These are phyloP conservation scores for Rhagoletis pomonella DNA, from an alignment of 1,140 invertebrate species.

Conservation along the genomic window DNA sequence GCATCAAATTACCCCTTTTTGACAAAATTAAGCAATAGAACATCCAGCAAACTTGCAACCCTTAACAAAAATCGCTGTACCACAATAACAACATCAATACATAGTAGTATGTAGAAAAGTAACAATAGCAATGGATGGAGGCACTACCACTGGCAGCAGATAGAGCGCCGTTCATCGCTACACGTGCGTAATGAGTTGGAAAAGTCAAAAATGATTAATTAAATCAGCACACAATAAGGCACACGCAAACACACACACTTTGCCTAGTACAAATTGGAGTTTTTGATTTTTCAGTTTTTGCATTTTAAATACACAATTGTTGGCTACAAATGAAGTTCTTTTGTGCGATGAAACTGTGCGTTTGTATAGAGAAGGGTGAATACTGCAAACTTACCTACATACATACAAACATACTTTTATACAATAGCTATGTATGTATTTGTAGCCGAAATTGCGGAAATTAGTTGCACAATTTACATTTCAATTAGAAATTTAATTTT, in stretches of 20 bases:
- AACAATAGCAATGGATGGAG: background rate
- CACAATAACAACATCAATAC: background rate
- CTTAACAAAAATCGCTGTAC: conserved; percentile 1
- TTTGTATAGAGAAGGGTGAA: background rate
- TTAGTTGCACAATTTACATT: conserved; percentile 25
- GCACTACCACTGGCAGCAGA: background rate
- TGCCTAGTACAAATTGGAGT: conserved; percentile 1
- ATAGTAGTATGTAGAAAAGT: background rate
- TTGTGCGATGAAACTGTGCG: background rate
- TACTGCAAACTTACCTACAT: background rate
- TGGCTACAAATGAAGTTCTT: background rate
- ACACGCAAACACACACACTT: background rate
- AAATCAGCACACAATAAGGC: conserved; percentile 27
- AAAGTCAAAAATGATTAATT: conserved; percentile 53
- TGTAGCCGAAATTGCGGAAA: conserved; percentile 9
- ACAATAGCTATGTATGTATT: background rate
- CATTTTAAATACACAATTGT: conserved; percentile 20
- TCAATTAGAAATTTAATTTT: conserved; percentile 40
- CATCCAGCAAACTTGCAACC: background rate
- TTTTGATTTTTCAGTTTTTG: conserved; percentile 27
- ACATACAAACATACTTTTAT: background rate
- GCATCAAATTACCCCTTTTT: conserved; percentile 47
- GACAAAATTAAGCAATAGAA: background rate
- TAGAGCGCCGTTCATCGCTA: background rate
- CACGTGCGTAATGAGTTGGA: conserved; percentile 52